phyloP scores from a whole-genome alignment of 2,113 vertebrate genomes.

The Callithrix jacchus region DNA sequence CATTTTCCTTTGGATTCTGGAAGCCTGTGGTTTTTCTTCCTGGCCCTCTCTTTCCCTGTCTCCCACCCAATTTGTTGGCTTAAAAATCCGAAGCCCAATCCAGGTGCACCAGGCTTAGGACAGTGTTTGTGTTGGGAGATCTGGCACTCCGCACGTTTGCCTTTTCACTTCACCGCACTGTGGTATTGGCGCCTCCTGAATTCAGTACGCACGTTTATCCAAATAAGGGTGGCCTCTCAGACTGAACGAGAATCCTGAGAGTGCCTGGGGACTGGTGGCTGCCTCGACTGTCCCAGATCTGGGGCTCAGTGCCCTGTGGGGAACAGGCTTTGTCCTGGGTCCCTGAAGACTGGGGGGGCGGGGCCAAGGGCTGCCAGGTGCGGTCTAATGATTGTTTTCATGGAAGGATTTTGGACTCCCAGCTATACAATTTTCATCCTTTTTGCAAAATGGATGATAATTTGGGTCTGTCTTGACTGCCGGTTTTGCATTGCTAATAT shows the following conservation, averaged over 20 bases:
- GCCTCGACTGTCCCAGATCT: background rate
- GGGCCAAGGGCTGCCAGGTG: conserved; percentile 68
- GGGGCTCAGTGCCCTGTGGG: background rate
- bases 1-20: background rate
- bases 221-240: background rate
- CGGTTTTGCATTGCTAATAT: conserved; percentile 80
- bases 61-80: background rate
- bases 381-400: conserved; percentile 75
- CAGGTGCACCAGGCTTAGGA: background rate
- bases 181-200: background rate
- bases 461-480: conserved; percentile 78
- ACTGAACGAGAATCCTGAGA: background rate
- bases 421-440: conserved; percentile 75
- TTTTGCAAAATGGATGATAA: conserved; percentile 79
- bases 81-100: background rate
- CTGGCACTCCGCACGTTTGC: background rate
- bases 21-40: background rate
- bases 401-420: conserved; percentile 69
- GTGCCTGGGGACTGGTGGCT: background rate
- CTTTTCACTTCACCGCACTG: background rate
- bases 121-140: background rate
- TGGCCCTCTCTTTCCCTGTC: background rate
- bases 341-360: background rate
- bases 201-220: background rate
- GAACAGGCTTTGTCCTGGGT: background rate